Base-by-base conservation (phyloP, 2,888 invertebrate genomes). In the Plusia festucae region DNA sequence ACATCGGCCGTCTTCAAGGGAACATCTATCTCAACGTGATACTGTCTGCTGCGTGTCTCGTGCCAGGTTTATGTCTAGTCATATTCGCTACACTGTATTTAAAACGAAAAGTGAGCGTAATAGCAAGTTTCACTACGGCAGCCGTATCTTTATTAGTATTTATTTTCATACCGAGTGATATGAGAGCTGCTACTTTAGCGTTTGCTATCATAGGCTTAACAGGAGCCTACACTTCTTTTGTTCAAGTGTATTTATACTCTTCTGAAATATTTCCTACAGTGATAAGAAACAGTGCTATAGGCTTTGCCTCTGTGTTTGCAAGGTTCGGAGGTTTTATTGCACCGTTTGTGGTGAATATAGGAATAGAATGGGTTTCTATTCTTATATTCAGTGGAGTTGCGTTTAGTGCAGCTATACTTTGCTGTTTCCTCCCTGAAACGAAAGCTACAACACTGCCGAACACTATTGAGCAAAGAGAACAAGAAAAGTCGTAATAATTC, bases 221-320 rank as follows among this genome's bases (percentile, higher is more conserved):
- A 78, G 97, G 98, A 6, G 96, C 97, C 63, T 96, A 96, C 9
- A 95, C 96, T 15, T 94, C 96, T 0, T 97, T 97, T 82, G 96
- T 96, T 1, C 95, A 96, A 62, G 92, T 96, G 30, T 97, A 97
- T 86, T 95, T 98, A 20, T 98, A 96, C 87, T 96, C 97, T 8
- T 97, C 97, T 0, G 98, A 98, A 91, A 90, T 98, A 46, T 98
- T 97, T 84, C 98, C 98, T 0, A 98, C 98, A 0, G 96, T 97
- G 5, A 96, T 97, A 4, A 95, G 98, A 73, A 98, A 98, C 87
- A 96, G 97, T 44, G 97, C 97, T 0, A 96, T 98, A 81, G 98
- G 97, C n/a, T 94, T 96, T 40, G 96, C 96, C 63, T 97, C 97
- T 1, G 96, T 96, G 90, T 96, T 96, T 81, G 97, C 96, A 0